Evolutionary conservation across 92 coral and sea anemone genomes (phyloP).

Genomic region (Diadumene lineata): DNA sequence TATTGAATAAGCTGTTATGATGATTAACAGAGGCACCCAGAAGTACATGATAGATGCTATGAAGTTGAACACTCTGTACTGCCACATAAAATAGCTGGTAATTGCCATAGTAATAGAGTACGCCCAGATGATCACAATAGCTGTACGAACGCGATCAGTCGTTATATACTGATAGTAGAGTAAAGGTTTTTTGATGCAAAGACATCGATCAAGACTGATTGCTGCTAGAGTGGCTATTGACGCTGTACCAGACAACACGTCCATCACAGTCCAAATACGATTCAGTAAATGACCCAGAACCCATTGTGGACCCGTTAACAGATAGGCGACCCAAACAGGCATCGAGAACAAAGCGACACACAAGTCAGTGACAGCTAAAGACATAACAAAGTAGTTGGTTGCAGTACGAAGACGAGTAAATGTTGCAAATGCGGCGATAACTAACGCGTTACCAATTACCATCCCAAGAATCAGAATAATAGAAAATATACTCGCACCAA

Average conservation of each 20-base stretch:
- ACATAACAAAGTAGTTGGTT: constrained; percentile 73
- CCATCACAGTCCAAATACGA: constrained; percentile 75
- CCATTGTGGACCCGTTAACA: constrained; percentile 75
- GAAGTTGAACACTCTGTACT: constrained; percentile 55
- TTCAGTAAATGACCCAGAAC: constrained; percentile 27
- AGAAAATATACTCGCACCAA: constrained; percentile 52
- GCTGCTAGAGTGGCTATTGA: constrained; percentile 79
- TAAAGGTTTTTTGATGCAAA: constrained; percentile 62
- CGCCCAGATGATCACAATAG: constrained; percentile 60
- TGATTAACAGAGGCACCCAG: constrained; percentile 74
- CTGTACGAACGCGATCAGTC: constrained; percentile 25
- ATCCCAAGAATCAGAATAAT: constrained; percentile 57
- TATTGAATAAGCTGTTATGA: constrained; percentile 66
- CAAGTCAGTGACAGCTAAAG: constrained; percentile 76
- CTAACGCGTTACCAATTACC: constrained; percentile 63
- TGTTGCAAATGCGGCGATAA: constrained; percentile 58
- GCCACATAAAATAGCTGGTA: constrained; percentile 53
- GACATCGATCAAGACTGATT: constrained; percentile 80
- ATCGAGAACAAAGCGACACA: constrained; percentile 78
- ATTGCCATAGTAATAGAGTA: constrained; percentile 64
- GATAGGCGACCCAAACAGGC: constrained; percentile 75
- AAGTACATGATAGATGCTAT: constrained; percentile 64
- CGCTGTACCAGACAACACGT: constrained; percentile 78
- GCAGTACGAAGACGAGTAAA: constrained; percentile 54
- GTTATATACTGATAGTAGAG: constrained; percentile 58